Base-by-base conservation (phyloP, 1,140 invertebrate species). In the Ruditapes philippinarum region DNA sequence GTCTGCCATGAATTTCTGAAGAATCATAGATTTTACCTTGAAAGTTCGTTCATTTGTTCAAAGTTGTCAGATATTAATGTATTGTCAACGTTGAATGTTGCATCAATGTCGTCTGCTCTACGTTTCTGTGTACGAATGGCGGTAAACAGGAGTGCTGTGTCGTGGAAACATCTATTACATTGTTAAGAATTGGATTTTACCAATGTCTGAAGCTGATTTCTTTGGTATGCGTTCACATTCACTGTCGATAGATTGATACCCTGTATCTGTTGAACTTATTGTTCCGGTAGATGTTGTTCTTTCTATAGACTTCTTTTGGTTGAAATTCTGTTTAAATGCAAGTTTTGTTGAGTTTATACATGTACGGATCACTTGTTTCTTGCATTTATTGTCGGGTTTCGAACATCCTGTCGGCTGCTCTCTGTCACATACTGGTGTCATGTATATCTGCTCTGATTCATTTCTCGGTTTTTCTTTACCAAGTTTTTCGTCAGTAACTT, bases 1-100 rank as follows among this genome's bases (percentile, higher is more conserved):
- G 85, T 88, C 85, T 36, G 74, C 76, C 85, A 88, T 88, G 76
- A 88, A 88, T 42, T 88, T 88, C 36, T 88, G 49, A 28, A 88
- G 49, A 36, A 88, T 45, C 28, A 80, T 45, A 17, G 33, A 54
- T 54, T 88, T 88, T 4, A n/a, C 17, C 85, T 76, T 17, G 54
- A 33, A 65, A 57, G 19, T 40, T 88, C 85, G 42, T 88, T 49
- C 2, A 62, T 14, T 1, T 68, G 25, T 28, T 80, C 76, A 4
- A 65, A 36, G 17, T 65, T 49, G 19, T 70, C 65, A 25, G 25
- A 2, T 0, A 68, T 84, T 14, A 84, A 40, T n/a, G 60, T 73
- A 25, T 36, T 25, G 12, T 45, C 42, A 2, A 17, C 31, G 0
- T 3, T 80, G 78, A 80, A 57, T 49, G 78, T 80, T n/a, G 25